These are phyloP conservation scores for Paratrypauchen microcephalus DNA, from an alignment of 2,797 vertebrate genomes.

Conservation along the genomic window DNA sequence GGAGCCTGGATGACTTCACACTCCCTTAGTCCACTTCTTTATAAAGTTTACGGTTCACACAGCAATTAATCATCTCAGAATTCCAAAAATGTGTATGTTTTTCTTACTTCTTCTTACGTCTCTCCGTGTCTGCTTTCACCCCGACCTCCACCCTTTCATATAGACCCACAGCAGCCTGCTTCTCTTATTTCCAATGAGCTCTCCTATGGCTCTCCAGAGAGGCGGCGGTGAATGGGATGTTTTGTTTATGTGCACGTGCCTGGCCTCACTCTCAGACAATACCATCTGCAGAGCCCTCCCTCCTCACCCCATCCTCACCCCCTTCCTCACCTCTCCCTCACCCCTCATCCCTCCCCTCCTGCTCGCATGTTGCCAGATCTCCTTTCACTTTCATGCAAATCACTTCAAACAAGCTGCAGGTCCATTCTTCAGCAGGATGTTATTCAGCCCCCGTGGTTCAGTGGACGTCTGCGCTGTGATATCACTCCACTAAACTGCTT, in stretches of 20 bases:
- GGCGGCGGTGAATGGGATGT: slow-evolving; percentile 56
- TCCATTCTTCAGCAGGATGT: slow-evolving; percentile 33
- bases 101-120: background rate
- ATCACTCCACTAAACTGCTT: slow-evolving; percentile 31
- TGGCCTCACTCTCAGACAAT: slow-evolving; percentile 50
- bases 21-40: no score
- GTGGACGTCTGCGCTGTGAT: slow-evolving; percentile 12
- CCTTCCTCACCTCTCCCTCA: background rate
- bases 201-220: slow-evolving; percentile 46
- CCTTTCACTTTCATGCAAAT: slow-evolving; percentile 60
- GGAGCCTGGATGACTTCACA: no score
- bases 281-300: slow-evolving; percentile 36
- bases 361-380: slow-evolving; percentile 59
- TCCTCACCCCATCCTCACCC: slow-evolving; percentile 12
- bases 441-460: slow-evolving; percentile 13
- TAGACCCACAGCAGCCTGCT: slow-evolving; percentile 14
- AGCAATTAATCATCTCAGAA: background rate
- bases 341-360: slow-evolving; percentile 43
- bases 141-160: background rate
- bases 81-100: background rate
- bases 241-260: slow-evolving; percentile 54
- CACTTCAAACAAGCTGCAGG: slow-evolving; percentile 36
- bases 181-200: slow-evolving; percentile 52
- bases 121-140: background rate
- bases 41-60: no score